Evolutionary conservation across 2,888 invertebrate species (phyloP), one percentile per base, ranked within the genome.

Genomic region (Ferdinandea cuprea): DNA sequence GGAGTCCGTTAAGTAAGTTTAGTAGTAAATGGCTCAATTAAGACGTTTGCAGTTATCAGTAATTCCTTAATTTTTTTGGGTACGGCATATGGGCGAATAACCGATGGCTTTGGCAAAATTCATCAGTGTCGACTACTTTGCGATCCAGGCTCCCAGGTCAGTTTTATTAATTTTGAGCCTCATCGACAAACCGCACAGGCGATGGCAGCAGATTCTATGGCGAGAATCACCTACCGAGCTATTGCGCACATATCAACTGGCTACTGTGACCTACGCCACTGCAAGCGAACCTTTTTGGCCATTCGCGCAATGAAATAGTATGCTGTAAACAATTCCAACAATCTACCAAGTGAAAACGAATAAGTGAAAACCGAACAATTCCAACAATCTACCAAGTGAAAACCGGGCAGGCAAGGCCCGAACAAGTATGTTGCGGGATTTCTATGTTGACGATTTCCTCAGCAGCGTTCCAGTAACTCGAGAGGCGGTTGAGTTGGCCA

Each of bases 71-170:
- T 69, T 42, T 63, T 71, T 61, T 73, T 68, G 61, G 68, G 66
- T 52, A 68, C 44, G 0, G 73, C 66, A 11, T 66, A 63, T 58
- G 80, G 40, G n/a, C 13, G 35, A 46, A 63, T 78, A 9, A 78
- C 19, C 3, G 58, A 72, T 72, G 65, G 78, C 37, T 78, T 65
- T 65, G 56, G 66, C 13, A 28, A 56, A 13, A 32, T 7, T 15
- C 68, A 74, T 35, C 72, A 63, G 30, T 84, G 84, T 25, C 19
- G 71, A 32, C 25, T 77, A 58, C 52, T 77, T 30, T 77, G 59
- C 15, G 69, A 76, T 50, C 59, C 76, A 30, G 59, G 68, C 46
- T 59, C 59, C 25, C 76, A 59, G 13, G 52, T 68, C 40, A 77
- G 61, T 66, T 61, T 76, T 19, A 59, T 54, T n/a, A 37, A 44